Percentiles rank a stretch among this genome's conserved stretches.
phyloP scores from a whole-genome alignment of 2,797 vertebrate species.

The Zenarchopterus dispar region DNA sequence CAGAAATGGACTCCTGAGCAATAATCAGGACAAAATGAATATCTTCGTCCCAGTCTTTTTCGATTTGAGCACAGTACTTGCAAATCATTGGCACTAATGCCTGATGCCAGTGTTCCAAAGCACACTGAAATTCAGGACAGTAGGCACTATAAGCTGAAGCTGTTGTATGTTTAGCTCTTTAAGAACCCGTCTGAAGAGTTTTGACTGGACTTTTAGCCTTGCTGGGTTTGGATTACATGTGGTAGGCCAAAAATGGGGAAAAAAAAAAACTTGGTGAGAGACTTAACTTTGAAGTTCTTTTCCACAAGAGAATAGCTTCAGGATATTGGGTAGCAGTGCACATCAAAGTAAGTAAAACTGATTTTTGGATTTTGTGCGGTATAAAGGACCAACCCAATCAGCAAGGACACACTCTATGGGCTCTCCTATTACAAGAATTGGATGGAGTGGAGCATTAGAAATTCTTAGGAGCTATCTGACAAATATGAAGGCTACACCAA shows the following conservation, averaged over 20 bases:
- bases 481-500: not conserved
- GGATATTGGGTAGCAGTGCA: conserved; percentile 4
- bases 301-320: fast-evolving
- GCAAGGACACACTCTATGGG: not conserved
- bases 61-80: not conserved
- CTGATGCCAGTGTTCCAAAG: no score
- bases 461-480: not conserved
- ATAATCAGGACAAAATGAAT: not conserved
- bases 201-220: no score
- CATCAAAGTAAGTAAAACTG: not conserved
- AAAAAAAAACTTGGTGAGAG: no score
- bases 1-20: not conserved
- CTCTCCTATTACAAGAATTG: not conserved
- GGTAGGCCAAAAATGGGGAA: no score
- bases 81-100: not conserved
- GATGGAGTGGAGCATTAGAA: not conserved
- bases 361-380: not conserved
- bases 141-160: no score
- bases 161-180: not conserved
- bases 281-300: not conserved
- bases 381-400: not conserved
- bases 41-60: not conserved
- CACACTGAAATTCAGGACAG: no score
- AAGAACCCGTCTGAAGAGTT: not conserved
- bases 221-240: no score